Evolutionary conservation across 2,113 vertebrate genomes (phyloP), one percentile per base, ranked within the genome.

Genomic region (Notothenia rossii): DNA sequence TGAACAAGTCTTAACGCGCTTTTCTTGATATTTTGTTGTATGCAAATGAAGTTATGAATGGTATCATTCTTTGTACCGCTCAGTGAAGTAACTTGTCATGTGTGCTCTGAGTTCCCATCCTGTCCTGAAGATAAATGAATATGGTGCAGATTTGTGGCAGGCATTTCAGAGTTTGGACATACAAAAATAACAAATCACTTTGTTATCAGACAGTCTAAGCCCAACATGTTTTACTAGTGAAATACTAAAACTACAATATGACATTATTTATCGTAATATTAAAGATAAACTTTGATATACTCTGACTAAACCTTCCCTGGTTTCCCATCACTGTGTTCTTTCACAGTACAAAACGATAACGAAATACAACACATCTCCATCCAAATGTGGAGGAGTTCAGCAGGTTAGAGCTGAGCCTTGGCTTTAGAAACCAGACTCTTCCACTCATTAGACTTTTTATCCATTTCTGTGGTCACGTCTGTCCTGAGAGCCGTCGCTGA

Each of bases 401-500:
- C 29, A 40, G 49, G 40, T 66, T 65, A 45, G 55, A 40, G 36
- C 36, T 40, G 36, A 40, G 36, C 13, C 22, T 55, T 11, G 9
- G 56, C 60, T 60, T 25, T n/a, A 75, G 67, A 69, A 86, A 80
- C 36, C 68, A 85, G 58, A 79, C 58, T 75, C 78, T 64, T 88
- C 68, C 33, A 17, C 63, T 85, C 83, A 83, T 79, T 84, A 62
- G 53, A 68, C 7, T 53, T 67, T 67, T 75, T 14, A 75, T 79
- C 50, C 56, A 50, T 56, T 58, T 63, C 49, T 81, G 79, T 54
- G 79, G 84, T 86, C 77, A 8, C 46, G 49, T 61, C 67, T 72
- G 75, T 87, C 72, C 75, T 45, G 53, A 56, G 3, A 62, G 79
- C 70, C 36, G 75, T 71, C 71, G 59, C 75, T 58, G 33, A 86